Conservation (phyloP, 2,113 vertebrate genomes). For the Calonectris borealis region DNA sequence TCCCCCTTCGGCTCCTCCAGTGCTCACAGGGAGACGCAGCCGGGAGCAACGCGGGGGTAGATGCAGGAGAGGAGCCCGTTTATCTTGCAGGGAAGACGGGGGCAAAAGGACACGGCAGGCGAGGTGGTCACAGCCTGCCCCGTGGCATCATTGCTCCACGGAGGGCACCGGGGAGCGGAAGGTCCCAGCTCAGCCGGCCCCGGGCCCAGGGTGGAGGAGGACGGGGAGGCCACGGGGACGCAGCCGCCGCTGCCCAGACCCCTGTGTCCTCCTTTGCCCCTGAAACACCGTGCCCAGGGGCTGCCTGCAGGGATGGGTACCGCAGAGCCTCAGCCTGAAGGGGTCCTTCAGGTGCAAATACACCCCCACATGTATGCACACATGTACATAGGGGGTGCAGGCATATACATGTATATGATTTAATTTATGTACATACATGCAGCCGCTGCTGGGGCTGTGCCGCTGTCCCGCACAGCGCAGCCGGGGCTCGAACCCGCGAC, state of each 20-base stretch:
- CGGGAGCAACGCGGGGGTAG: accelerated
- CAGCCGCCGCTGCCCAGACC: neutral
- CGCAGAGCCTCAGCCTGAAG: accelerated
- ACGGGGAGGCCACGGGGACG: accelerated
- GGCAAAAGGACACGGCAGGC: accelerated
- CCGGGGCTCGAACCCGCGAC: neutral
- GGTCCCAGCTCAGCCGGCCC: neutral
- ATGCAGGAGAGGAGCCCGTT: neutral
- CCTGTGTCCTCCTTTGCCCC: too few species aligned
- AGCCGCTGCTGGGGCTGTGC: accelerated
- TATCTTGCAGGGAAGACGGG: neutral
- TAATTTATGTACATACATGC: accelerated
- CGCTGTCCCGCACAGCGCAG: accelerated
- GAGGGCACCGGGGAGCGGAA: neutral
- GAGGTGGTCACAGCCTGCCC: neutral
- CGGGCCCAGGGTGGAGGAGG: accelerated
- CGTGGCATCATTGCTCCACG: neutral
- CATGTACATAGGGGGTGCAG: accelerated
- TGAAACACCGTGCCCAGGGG: accelerated
- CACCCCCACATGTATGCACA: accelerated
- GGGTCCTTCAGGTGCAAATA: neutral
- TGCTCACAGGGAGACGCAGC: accelerated
- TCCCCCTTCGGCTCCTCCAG: neutral
- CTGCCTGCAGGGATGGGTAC: accelerated
- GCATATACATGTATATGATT: accelerated